These are phyloP conservation scores for Sprattus sprattus DNA, from an alignment of 2,113 vertebrate species.

Conservation along the genomic window DNA sequence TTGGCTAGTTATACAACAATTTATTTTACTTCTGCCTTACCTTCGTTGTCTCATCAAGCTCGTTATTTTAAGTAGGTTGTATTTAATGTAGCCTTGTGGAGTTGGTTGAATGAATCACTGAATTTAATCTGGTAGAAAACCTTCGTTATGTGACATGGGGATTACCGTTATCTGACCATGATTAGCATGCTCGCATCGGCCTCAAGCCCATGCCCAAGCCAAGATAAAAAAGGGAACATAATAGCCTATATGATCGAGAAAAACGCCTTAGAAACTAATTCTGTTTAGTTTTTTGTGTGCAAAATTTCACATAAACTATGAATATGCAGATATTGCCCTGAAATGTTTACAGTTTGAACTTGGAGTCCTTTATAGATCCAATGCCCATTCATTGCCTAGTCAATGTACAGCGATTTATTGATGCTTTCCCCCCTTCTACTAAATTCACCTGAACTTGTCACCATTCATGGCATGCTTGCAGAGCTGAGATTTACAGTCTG, in stretches of 20 bases:
- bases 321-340: not conserved
- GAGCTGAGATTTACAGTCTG: not conserved
- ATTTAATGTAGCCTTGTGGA: not conserved
- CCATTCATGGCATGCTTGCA: not conserved
- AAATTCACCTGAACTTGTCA: not conserved
- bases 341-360: not conserved
- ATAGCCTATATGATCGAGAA: too few relatives aligned
- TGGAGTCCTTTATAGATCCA: not conserved
- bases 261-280: too few relatives aligned
- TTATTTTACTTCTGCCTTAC: not conserved
- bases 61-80: not conserved
- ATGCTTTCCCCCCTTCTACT: not conserved
- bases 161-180: too few relatives aligned
- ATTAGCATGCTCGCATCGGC: too few relatives aligned
- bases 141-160: too few relatives aligned
- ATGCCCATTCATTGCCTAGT: too few relatives aligned
- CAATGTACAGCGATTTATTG: too few relatives aligned
- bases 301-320: not conserved
- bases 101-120: not conserved
- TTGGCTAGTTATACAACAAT: too few relatives aligned
- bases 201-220: too few relatives aligned
- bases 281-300: too few relatives aligned
- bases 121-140: too few relatives aligned
- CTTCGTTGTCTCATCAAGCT: not conserved
- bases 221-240: too few relatives aligned